Percentiles rank a stretch among this genome's conserved stretches.
These are phyloP conservation scores for Porites divaricata DNA, from an alignment of 92 coral and sea anemone genomes.

Conservation along the genomic window DNA sequence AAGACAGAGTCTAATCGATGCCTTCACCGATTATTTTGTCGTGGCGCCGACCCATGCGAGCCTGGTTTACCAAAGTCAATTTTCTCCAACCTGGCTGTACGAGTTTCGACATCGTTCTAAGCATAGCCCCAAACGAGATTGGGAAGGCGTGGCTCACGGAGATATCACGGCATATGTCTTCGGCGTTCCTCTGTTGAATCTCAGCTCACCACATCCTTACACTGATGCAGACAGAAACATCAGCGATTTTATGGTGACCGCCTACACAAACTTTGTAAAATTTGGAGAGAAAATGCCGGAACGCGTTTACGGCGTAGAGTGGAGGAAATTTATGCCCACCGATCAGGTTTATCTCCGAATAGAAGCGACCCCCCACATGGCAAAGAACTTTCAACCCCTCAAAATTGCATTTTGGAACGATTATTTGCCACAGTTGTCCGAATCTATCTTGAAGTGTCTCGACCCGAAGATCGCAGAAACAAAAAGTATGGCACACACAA, in stretches of 20 bases:
- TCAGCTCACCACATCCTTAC: constrained; percentile 25
- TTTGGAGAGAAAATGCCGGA: constrained; percentile 57
- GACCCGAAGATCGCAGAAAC: neutral
- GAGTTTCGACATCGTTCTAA: constrained; percentile 70
- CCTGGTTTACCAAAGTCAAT: constrained; percentile 47
- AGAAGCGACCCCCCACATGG: constrained; percentile 42
- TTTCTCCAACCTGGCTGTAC: constrained; percentile 61
- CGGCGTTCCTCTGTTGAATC: constrained; percentile 64
- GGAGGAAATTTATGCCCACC: constrained; percentile 54
- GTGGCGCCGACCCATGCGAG: constrained; percentile 73
- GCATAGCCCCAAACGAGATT: constrained; percentile 34
- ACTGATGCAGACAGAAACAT: constrained; percentile 55
- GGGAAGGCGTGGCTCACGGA: constrained; percentile 80
- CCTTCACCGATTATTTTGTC: constrained; percentile 52
- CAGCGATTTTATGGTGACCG: constrained; percentile 69
- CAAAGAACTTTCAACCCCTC: constrained; percentile 59
- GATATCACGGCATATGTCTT: constrained; percentile 71
- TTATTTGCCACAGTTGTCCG: constrained; percentile 34
- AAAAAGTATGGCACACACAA: neutral
- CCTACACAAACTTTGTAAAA: constrained; percentile 73
- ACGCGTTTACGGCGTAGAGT: constrained; percentile 41
- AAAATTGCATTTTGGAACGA: constrained; percentile 85
- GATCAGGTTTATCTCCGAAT: constrained; percentile 70
- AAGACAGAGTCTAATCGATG: constrained; percentile 60
- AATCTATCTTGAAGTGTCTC: constrained; percentile 21